A percentile compares a stretch with the other conserved stretches of the same genome.
Conservation (phyloP, 2,888 invertebrate species). For the Coleophora deauratella region DNA sequence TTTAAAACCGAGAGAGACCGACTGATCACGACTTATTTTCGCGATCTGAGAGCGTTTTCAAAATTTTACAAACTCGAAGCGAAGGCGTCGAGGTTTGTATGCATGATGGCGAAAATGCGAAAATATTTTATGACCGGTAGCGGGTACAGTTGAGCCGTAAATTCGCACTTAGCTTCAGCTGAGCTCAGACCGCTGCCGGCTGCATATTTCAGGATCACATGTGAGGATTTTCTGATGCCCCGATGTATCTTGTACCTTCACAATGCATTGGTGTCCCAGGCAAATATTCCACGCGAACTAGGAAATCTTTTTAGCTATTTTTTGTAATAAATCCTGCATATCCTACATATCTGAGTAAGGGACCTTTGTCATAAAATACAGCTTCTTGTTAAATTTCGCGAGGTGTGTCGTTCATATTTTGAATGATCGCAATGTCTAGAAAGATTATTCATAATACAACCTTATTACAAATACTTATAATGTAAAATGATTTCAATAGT, state of each 20-base stretch:
- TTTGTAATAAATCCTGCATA: conserved; percentile 5
- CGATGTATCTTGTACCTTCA: conserved; percentile 25
- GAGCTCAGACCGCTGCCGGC: conserved; percentile 24
- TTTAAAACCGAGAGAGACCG: too few species aligned
- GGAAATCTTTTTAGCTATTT: conserved; percentile 19
- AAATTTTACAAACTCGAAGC: conserved; percentile 25
- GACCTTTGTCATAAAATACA: too few species aligned
- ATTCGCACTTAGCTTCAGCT: conserved; percentile 39
- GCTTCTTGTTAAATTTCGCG: too few species aligned
- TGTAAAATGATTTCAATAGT: too few species aligned
- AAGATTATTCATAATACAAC: too few species aligned
- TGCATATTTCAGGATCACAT: conserved; percentile 48
- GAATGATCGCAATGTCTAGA: too few species aligned
- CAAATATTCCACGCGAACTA: conserved; percentile 27
- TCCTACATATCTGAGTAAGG: not conserved
- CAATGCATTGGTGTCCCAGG: conserved; percentile 32
- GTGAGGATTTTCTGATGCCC: conserved; percentile 28
- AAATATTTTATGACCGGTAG: conserved; percentile 38
- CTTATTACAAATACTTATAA: too few species aligned
- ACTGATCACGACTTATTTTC: conserved; percentile 7
- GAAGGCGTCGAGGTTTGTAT: conserved; percentile 36
- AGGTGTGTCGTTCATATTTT: too few species aligned
- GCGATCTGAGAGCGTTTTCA: conserved; percentile 4
- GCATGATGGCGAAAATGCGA: conserved; percentile 38
- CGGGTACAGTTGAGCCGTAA: conserved; percentile 35